Evolutionary conservation across 2,113 vertebrate genomes (phyloP).

Genomic region (Camelus bactrianus): DNA sequence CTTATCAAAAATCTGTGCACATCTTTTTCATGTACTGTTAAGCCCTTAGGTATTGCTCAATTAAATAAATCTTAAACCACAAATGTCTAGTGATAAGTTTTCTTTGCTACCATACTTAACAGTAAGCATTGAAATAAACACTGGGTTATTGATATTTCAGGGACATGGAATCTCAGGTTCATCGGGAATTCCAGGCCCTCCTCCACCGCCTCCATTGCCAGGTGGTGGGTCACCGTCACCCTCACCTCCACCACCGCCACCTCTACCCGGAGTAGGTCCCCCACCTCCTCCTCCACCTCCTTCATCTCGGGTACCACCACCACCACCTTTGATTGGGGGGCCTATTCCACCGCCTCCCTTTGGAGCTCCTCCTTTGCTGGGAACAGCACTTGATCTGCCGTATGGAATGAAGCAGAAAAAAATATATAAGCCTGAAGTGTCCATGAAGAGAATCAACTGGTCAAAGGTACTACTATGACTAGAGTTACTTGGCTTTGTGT

Average conservation of each 20-base stretch:
- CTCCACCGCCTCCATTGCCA: constrained; percentile 82
- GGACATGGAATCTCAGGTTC: background rate
- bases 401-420: constrained; percentile 97
- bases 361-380: constrained; percentile 64
- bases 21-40: background rate
- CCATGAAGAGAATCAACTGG: constrained; percentile 99
- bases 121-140: background rate
- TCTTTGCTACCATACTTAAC: constrained; percentile 26
- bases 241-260: constrained; percentile 85
- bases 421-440: constrained; percentile 92
- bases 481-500: background rate
- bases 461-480: constrained; percentile 91
- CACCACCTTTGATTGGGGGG: constrained; percentile 80
- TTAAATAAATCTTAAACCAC: background rate
- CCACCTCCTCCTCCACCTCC: constrained; percentile 89
- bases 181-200: constrained; percentile 74
- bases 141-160: constrained; percentile 57
- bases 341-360: constrained; percentile 82
- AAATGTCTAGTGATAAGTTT: background rate
- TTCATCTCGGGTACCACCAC: constrained; percentile 85
- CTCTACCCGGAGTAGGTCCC: constrained; percentile 83
- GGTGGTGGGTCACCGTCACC: constrained; percentile 70
- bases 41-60: background rate
- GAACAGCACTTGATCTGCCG: constrained; percentile 85
- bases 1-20: background rate